A percentile compares a stretch with the other conserved stretches of the same genome.
phyloP scores from a whole-genome alignment of 2,888 invertebrate genomes.

The Ophioninae sp. region DNA sequence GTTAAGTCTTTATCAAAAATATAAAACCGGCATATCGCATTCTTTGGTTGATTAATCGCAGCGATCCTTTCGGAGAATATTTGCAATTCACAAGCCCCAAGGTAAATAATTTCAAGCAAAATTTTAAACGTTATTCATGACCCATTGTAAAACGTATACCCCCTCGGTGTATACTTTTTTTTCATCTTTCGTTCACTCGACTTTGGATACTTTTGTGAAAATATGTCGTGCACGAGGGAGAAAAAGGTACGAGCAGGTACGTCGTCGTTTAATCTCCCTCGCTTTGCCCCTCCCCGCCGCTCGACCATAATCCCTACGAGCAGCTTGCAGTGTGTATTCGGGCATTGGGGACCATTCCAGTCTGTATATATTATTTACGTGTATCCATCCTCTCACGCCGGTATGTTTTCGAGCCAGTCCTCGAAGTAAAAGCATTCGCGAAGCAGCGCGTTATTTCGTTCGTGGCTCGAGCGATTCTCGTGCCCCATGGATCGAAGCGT shows the following conservation, averaged over 20 bases:
- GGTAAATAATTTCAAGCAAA: slow-evolving; percentile 6
- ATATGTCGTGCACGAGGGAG: slow-evolving; percentile 25
- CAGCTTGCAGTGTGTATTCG: slow-evolving; percentile 42
- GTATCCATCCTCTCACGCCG: slow-evolving; percentile 38
- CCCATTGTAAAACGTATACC: slow-evolving; percentile 7
- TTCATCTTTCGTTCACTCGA: slow-evolving; percentile 18
- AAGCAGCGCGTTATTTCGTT: slow-evolving; percentile 32
- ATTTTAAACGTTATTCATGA: slow-evolving; percentile 13
- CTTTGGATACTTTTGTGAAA: slow-evolving; percentile 24
- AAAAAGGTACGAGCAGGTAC: slow-evolving; percentile 19
- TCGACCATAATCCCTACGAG: slow-evolving; percentile 51
- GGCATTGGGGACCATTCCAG: slow-evolving; percentile 52
- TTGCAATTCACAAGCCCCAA: slow-evolving; percentile 2
- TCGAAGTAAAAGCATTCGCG: slow-evolving; percentile 48
- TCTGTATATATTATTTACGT: slow-evolving; percentile 58
- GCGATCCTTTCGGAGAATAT: not conserved
- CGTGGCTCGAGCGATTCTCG: slow-evolving; percentile 33
- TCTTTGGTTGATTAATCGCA: not conserved
- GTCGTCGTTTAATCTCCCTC: slow-evolving; percentile 59
- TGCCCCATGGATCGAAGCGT: slow-evolving; percentile 34
- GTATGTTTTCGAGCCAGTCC: slow-evolving; percentile 17
- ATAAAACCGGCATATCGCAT: not conserved
- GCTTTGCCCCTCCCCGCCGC: slow-evolving; percentile 25
- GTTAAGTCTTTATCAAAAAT: not conserved
- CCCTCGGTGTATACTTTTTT: not conserved